Evolutionary conservation across 2,113 vertebrate species (phyloP).

Genomic region (Mormyrus lacerda): DNA sequence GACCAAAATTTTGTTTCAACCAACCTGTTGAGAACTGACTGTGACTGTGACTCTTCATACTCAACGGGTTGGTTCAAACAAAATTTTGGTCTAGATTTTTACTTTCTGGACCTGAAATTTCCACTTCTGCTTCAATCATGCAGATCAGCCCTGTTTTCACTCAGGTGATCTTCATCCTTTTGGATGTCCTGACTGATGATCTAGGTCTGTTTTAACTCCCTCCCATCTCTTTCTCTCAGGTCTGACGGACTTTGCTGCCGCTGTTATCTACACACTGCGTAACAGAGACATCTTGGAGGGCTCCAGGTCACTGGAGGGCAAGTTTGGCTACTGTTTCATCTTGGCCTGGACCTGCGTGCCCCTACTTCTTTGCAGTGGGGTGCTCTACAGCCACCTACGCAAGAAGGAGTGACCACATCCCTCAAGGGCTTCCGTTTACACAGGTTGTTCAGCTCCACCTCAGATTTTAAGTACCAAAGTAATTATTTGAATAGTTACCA

Average conservation of each 20-base stretch:
- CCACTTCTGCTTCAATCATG: background rate
- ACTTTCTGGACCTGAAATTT: too few relatives aligned
- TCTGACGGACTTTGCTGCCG: slow-evolving; percentile 64
- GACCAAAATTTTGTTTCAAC: too few relatives aligned
- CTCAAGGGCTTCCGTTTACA: background rate
- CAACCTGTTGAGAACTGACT: too few relatives aligned
- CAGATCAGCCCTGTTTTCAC: background rate
- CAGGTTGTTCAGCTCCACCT: background rate
- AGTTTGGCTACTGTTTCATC: slow-evolving; percentile 75
- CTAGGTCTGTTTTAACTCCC: too few relatives aligned
- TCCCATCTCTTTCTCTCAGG: slow-evolving; percentile 47
- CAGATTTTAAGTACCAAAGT: background rate
- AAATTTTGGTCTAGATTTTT: too few relatives aligned
- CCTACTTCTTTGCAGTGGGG: slow-evolving; percentile 65
- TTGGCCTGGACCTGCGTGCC: slow-evolving; percentile 77
- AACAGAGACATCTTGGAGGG: slow-evolving; percentile 59
- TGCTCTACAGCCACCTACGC: slow-evolving; percentile 74
- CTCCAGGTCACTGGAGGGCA: slow-evolving; percentile 49
- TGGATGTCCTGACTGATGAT: background rate
- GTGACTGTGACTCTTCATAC: too few relatives aligned
- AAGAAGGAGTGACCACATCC: slow-evolving; percentile 61
- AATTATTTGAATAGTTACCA: background rate
- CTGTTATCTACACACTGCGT: slow-evolving; percentile 73
- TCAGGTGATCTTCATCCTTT: background rate
- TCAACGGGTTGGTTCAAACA: too few relatives aligned